Base-by-base conservation (phyloP, 2,797 vertebrate genomes). In the Vipera ursinii region DNA sequence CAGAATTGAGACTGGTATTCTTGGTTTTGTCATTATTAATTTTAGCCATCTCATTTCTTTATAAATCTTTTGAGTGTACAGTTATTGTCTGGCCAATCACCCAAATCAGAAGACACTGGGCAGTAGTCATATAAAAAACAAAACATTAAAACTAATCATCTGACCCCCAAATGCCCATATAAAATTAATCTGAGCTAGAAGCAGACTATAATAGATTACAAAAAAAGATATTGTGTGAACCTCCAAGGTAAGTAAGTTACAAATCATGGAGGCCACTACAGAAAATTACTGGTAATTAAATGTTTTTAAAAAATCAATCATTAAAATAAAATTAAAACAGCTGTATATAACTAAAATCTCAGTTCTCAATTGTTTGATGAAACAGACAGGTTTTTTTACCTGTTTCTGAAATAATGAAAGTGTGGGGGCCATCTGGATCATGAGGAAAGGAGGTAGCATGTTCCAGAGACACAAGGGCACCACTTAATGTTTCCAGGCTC, bases 1-100 rank as follows among this genome's bases (percentile, higher is more conserved):
- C 59, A 44, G 26, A 82, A 24, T 14, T 89, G 3, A 26, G 2
- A 26, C 14, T 93, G 92, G 24, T 91, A 12, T 17, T 8, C 59
- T 55, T 86, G 9, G 89, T 17, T 32, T 48, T 92, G 15, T 57
- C 78, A 78, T 87, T 59, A 90, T 15, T 63, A 3, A 63, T 0
- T 0, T 69, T 94, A 51, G 65, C 93, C 38, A 61, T 44, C 90
- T 53, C 3, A 44, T 59, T 55, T 90, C 90, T 44, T 92, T 87
- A 85, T 20, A 88, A 2, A 92, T 85, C 95, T 90, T 90, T 69
- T 48, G 56, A 38, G 2, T 32, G 59, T 91, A 60, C 91, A 94
- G 86, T 91, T 94, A 91, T 88, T 78, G 87, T 95, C 92, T 91
- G 59, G n/a, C 51, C 94, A 93, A 94, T 87, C 38, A 82, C 78